These are phyloP conservation scores for Darevskia nairensis DNA, from an alignment of 2,797 vertebrate species.

Conservation along the genomic window DNA sequence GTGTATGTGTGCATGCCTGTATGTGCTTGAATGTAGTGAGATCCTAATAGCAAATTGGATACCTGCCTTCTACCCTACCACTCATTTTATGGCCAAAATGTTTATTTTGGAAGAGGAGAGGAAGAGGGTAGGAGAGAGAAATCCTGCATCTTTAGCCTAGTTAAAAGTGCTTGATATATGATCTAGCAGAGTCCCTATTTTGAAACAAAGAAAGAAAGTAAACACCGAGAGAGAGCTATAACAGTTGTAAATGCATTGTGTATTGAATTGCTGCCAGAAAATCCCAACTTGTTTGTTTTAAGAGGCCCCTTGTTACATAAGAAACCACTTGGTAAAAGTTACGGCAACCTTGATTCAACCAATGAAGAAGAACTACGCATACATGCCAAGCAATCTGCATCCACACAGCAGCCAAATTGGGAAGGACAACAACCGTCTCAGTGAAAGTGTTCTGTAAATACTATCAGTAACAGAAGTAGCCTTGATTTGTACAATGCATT, in stretches of 20 bases:
- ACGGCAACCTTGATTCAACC: background rate
- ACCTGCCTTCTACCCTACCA: background rate
- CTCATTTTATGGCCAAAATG: background rate
- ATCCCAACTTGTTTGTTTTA: background rate
- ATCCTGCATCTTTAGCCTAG: slow-evolving; percentile 18
- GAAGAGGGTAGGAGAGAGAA: background rate
- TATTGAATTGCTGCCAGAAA: slow-evolving; percentile 46
- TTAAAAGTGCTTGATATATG: background rate
- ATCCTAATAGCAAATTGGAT: background rate
- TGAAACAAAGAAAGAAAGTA: slow-evolving; percentile 40
- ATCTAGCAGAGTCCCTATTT: slow-evolving; percentile 21
- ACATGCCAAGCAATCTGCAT: background rate
- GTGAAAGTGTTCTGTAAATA: background rate
- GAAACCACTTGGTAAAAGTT: background rate
- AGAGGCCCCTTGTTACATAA: background rate
- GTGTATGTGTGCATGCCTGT: no score
- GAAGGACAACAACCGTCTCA: background rate
- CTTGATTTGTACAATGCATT: background rate
- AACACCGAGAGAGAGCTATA: background rate
- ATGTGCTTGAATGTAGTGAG: background rate
- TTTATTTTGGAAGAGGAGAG: background rate
- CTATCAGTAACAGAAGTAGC: background rate
- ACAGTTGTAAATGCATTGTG: background rate
- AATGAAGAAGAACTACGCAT: background rate
- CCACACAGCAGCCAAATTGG: background rate